phyloP scores from a whole-genome alignment of 1,140 invertebrate species.

The Arion vulgaris region DNA sequence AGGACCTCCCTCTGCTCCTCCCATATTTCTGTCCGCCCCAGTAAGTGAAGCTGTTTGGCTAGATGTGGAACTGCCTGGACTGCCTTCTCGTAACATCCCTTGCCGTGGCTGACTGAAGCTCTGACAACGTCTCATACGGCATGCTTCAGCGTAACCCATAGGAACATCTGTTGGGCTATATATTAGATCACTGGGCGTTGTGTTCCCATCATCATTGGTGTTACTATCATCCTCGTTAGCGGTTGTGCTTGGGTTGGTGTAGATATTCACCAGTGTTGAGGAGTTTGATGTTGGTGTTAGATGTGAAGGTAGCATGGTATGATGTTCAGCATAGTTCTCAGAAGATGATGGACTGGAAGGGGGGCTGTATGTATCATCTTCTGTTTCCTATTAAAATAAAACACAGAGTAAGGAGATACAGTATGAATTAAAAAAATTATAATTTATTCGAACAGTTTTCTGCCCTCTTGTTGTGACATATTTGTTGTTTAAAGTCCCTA shows the following conservation, averaged over 20 bases:
- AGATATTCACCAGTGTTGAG: constrained; percentile 21
- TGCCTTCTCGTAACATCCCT: constrained; percentile 33
- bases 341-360: constrained; percentile 12
- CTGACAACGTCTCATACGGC: constrained; percentile 41
- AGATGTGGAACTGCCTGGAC: constrained; percentile 21
- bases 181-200: constrained; percentile 42
- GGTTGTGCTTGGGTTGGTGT: constrained; percentile 37
- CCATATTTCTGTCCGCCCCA: constrained; percentile 15
- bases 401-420: no score
- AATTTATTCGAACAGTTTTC: no score
- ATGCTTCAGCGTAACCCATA: constrained; percentile 43
- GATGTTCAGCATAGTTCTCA: constrained; percentile 19
- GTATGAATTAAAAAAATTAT: no score
- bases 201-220: constrained; percentile 31
- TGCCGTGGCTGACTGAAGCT: constrained; percentile 45
- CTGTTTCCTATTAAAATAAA: background rate
- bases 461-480: no score
- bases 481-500: no score
- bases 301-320: constrained; percentile 23
- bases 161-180: constrained; percentile 43
- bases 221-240: constrained; percentile 30
- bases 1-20: constrained; percentile 47
- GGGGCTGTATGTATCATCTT: constrained; percentile 4
- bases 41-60: constrained; percentile 19
- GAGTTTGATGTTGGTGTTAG: background rate